Conservation (phyloP, 2,113 vertebrate species). For the Rhegmatorhina hoffmannsi region DNA sequence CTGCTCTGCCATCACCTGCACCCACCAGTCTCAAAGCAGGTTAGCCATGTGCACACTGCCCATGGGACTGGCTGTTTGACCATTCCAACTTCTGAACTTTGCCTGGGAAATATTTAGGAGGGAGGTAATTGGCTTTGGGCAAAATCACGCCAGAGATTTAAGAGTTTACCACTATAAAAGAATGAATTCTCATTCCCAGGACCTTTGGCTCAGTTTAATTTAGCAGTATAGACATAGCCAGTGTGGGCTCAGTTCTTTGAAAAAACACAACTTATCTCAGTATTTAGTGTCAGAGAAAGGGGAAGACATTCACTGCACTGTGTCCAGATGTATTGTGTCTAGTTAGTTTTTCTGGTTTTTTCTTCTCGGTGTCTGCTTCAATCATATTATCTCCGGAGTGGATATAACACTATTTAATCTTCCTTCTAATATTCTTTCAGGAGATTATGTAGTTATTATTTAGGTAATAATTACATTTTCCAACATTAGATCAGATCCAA, state of each 20-base stretch:
- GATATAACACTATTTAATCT: background rate
- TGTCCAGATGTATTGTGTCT: background rate
- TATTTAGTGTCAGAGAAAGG: background rate
- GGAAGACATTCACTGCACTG: background rate
- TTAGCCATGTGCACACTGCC: background rate
- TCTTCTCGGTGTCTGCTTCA: background rate
- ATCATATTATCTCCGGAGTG: background rate
- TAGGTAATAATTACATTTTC: conserved; percentile 24
- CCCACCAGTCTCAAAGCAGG: background rate
- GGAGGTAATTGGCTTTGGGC: background rate
- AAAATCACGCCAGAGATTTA: background rate
- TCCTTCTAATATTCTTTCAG: background rate
- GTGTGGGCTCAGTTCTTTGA: background rate
- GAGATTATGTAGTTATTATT: background rate
- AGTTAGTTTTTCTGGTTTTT: background rate
- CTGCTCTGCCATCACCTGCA: background rate
- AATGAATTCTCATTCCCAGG: background rate
- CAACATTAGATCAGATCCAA: background rate
- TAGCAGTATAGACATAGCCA: background rate
- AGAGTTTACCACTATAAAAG: background rate
- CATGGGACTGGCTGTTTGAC: background rate
- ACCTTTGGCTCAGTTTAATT: background rate
- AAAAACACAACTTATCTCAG: background rate
- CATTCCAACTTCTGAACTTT: background rate
- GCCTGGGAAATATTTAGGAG: background rate